Conservation (phyloP, 2,797 vertebrate genomes). For the Urosaurus nigricauda region DNA sequence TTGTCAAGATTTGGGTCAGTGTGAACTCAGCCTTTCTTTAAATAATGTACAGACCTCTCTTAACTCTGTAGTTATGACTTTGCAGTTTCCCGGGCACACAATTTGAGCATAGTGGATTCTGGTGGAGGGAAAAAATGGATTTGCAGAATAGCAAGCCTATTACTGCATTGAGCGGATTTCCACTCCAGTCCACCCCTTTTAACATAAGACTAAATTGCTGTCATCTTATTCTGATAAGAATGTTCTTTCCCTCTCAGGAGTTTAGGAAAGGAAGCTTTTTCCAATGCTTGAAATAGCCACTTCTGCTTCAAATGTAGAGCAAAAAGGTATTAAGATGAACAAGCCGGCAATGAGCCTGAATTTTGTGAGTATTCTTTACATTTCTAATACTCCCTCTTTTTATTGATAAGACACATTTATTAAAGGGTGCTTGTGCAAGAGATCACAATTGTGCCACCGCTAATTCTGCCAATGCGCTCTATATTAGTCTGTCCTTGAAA, state of each 20-base stretch:
- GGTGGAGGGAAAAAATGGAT: background rate
- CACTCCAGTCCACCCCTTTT: background rate
- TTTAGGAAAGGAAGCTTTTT: background rate
- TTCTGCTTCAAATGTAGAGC: fast-evolving
- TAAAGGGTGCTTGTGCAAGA: background rate
- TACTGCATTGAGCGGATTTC: conserved; percentile 42
- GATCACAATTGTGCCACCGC: background rate
- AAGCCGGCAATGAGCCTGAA: fast-evolving
- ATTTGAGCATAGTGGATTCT: background rate
- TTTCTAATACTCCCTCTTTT: background rate
- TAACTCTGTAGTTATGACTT: conserved; percentile 23
- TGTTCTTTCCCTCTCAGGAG: background rate
- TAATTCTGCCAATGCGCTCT: background rate
- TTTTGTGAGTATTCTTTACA: background rate
- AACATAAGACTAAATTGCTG: conserved; percentile 35
- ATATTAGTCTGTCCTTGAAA: background rate
- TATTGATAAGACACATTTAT: background rate
- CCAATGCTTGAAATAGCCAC: background rate
- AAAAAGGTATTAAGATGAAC: fast-evolving
- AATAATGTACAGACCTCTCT: conserved; percentile 47
- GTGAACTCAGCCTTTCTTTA: conserved; percentile 57
- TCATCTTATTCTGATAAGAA: conserved; percentile 19
- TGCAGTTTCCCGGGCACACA: background rate
- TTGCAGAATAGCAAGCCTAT: conserved; percentile 33
- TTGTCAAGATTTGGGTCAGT: conserved; percentile 32